Percentiles rank a stretch among this genome's conserved stretches.
Evolutionary conservation across 2,888 invertebrate genomes (phyloP).

Genomic region (Melieria picta): DNA sequence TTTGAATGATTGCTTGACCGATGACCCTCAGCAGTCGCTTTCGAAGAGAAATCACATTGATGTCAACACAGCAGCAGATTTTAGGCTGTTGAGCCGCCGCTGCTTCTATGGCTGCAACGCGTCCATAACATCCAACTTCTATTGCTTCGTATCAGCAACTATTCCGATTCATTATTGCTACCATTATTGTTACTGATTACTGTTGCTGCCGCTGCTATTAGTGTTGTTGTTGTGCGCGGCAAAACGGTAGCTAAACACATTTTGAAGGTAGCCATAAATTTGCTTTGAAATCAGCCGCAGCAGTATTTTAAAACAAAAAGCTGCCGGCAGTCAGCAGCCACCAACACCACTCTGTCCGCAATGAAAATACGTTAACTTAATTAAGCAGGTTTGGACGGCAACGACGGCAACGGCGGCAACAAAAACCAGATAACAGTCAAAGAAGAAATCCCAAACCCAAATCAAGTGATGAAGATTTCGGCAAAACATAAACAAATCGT

Average conservation of each 20-base stretch:
- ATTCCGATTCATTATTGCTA: not conserved
- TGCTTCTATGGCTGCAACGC: not conserved
- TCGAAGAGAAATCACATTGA: not conserved
- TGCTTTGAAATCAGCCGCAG: conserved; percentile 37
- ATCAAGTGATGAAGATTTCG: conserved; percentile 7
- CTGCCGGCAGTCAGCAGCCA: conserved; percentile 7
- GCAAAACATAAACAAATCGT: conserved; percentile 16
- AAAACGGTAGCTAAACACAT: conserved; percentile 43
- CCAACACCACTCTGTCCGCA: conserved; percentile 1
- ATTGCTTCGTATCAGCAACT: no score
- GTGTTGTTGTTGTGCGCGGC: conserved; percentile 8
- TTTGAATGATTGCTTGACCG: not conserved
- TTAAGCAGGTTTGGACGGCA: conserved; percentile 30
- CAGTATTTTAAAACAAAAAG: conserved; percentile 23
- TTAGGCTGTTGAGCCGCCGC: not conserved
- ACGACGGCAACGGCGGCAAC: not conserved
- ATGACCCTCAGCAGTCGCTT: not conserved
- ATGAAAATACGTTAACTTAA: conserved; percentile 38
- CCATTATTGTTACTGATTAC: conserved; percentile 19
- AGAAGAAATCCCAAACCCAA: not conserved
- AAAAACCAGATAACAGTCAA: not conserved
- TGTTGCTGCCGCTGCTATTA: conserved; percentile 11
- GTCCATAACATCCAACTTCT: not conserved
- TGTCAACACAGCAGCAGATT: conserved; percentile 31
- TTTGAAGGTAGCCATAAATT: conserved; percentile 47